Conservation (phyloP, 2,888 invertebrate genomes). For the Orchesella flavescens region DNA sequence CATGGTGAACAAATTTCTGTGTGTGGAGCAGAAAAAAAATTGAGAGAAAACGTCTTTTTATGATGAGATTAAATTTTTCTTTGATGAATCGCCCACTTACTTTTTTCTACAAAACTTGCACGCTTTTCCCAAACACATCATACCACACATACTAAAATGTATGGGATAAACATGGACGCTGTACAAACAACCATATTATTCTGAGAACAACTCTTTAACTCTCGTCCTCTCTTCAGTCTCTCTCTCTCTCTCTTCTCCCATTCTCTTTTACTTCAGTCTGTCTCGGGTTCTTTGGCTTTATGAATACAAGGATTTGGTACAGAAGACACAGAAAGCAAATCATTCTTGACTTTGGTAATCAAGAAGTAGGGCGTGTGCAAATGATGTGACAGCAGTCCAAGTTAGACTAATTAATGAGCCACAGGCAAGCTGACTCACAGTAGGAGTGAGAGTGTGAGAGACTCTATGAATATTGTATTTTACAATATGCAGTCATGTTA, state of each 20-base stretch:
- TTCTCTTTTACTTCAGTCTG: neutral
- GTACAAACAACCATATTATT: neutral
- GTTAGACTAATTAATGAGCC: constrained; percentile 65
- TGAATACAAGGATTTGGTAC: constrained; percentile 24
- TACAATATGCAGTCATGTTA: constrained; percentile 43
- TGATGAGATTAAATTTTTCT: constrained; percentile 1
- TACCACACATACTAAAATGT: too few species aligned
- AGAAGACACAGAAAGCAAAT: constrained; percentile 48
- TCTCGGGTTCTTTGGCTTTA: neutral
- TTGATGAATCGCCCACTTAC: constrained; percentile 5
- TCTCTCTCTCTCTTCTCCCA: neutral
- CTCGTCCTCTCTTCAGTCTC: neutral
- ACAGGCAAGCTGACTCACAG: constrained; percentile 53
- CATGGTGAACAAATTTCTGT: neutral
- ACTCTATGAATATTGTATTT: constrained; percentile 53
- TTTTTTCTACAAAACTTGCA: neutral
- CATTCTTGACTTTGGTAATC: constrained; percentile 62
- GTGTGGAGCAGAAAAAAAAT: neutral
- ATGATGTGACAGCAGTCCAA: constrained; percentile 62
- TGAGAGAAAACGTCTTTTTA: neutral
- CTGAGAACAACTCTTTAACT: constrained; percentile 11
- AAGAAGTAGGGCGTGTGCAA: constrained; percentile 63
- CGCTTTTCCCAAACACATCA: neutral
- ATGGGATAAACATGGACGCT: neutral
- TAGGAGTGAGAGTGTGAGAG: constrained; percentile 32